These are phyloP conservation scores for Monopterus albus DNA, from an alignment of 2,113 vertebrate genomes.

Conservation along the genomic window DNA sequence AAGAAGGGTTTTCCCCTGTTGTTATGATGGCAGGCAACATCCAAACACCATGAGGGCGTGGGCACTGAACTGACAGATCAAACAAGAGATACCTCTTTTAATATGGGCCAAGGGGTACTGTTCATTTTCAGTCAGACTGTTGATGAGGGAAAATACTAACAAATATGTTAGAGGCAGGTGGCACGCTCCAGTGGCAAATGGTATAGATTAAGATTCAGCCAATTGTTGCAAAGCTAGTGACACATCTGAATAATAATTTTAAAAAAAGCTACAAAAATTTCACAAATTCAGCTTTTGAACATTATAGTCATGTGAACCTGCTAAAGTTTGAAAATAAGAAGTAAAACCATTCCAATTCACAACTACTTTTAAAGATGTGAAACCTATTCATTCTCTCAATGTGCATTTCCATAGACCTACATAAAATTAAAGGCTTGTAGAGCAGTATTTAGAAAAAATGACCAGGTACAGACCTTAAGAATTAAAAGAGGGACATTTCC, in stretches of 20 bases:
- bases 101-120: neutral
- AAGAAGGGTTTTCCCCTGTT: slow-evolving; percentile 25
- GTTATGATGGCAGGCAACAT: slow-evolving; percentile 17
- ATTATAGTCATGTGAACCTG: neutral
- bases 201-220: neutral
- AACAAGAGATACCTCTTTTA: slow-evolving; percentile 20
- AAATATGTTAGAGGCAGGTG: neutral
- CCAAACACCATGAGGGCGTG: slow-evolving; percentile 9
- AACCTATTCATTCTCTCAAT: slow-evolving; percentile 34
- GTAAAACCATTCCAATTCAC: slow-evolving; percentile 1
- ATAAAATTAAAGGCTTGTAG: slow-evolving; percentile 58
- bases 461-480: slow-evolving; percentile 50
- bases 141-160: too few species aligned
- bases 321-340: slow-evolving; percentile 16
- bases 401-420: slow-evolving; percentile 27
- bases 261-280: too few species aligned
- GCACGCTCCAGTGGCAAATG: neutral
- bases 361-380: slow-evolving; percentile 25
- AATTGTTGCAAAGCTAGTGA: too few species aligned
- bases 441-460: slow-evolving; percentile 60
- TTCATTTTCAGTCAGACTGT: neutral
- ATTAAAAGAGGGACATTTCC: slow-evolving; percentile 51
- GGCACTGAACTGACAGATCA: neutral
- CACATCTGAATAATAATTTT: too few species aligned
- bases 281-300: neutral